Evolutionary conservation across 2,797 vertebrate species (phyloP).

Genomic region (Crotalus adamanteus): DNA sequence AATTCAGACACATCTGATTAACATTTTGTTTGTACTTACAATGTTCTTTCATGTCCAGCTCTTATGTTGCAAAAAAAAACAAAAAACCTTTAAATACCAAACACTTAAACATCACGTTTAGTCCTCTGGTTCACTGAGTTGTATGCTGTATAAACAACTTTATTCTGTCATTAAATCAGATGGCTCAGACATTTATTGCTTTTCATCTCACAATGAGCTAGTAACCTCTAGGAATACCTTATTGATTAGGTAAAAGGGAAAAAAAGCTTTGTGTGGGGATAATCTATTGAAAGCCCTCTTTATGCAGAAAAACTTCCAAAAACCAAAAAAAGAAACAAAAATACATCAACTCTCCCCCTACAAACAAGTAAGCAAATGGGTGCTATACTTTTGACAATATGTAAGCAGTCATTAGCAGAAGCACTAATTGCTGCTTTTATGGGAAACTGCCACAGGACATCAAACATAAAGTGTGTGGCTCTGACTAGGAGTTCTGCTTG

Average conservation of each 20-base stretch:
- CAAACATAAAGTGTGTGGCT: constrained; percentile 14
- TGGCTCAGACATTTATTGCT: constrained; percentile 65
- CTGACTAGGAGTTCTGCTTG: not conserved
- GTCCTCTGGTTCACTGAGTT: constrained; percentile 34
- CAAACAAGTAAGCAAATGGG: not conserved
- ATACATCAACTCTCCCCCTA: not conserved
- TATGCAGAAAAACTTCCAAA: not conserved
- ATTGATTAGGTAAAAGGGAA: not conserved
- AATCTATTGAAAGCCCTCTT: not conserved
- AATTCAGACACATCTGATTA: not conserved
- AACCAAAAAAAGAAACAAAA: not conserved
- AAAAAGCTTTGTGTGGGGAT: constrained; percentile 14
- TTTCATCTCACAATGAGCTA: constrained; percentile 62
- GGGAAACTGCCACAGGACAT: constrained; percentile 3
- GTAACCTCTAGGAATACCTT: constrained; percentile 2
- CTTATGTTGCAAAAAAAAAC: constrained; percentile 20
- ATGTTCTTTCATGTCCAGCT: constrained; percentile 10
- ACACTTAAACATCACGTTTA: constrained; percentile 29
- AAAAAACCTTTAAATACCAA: constrained; percentile 25
- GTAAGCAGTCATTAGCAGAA: constrained; percentile 20
- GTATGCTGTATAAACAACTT: constrained; percentile 29
- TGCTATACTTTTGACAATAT: not conserved
- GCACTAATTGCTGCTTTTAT: constrained; percentile 28
- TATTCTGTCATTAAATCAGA: constrained; percentile 68
- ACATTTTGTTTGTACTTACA: not conserved